Evolutionary conservation across 2,113 vertebrate species (phyloP), one percentile per base, ranked within the genome.

Genomic region (Upupa epops): DNA sequence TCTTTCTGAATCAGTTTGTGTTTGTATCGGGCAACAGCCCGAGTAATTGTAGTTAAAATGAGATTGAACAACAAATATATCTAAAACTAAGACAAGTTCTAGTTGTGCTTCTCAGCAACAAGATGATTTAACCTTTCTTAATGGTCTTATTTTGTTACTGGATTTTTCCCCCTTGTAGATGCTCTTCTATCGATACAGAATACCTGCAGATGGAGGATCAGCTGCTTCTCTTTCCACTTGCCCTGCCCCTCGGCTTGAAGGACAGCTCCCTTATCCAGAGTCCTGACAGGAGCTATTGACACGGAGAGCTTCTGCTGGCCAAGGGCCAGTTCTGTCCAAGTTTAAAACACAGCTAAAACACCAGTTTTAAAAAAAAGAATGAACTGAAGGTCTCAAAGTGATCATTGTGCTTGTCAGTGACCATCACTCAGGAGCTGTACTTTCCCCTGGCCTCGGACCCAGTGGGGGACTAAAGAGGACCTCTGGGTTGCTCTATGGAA

Each of bases 1-100:
- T 85, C 46, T 61, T 54, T 76, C 59, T 72, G 64, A 90, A 48
- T 59, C 93, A 83, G 88, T 68, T 76, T 81, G 19, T 91, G 36
- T 93, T 95, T 95, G 90, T 69, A 58, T 81, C 91, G 45, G 60
- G 85, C 69, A 89, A 94, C 79, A 89, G 24, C 88, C 88, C 61
- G 93, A 90, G 90, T 88, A 88, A 88, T 90, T 80, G 12, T 29
- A 56, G 86, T 94, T 90, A n/a, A 86, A 93, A 56, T 45, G 71
- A 90, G 54, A 69, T 91, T 75, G 80, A 83, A 69, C 19, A 75
- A 82, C 72, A 89, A 45, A 15, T 18, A 40, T 54, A 11, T 89
- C 36, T 83, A 77, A 87, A 91, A 84, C 45, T 54, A 88, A 89
- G n/a, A 45, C 54, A 86, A 89, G 54, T 54, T 84, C 36, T 75